Percentiles rank a stretch among this genome's conserved stretches.
These are phyloP conservation scores for Cyanistes caeruleus DNA, from an alignment of 2,113 vertebrate species.

Conservation along the genomic window DNA sequence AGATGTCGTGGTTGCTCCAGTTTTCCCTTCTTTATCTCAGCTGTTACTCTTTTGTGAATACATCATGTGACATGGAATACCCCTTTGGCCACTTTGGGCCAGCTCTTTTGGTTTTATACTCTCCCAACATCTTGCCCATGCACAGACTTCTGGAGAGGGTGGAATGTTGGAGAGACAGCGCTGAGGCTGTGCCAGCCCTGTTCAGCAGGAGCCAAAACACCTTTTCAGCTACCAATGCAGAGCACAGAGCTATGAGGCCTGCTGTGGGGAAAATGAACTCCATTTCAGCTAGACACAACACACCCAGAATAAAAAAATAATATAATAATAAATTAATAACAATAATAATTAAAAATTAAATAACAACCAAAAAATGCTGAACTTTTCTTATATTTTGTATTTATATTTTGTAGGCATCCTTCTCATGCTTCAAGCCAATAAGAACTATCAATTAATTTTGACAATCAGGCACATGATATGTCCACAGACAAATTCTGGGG, in stretches of 20 bases:
- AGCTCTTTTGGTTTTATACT: neutral
- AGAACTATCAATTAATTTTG: neutral
- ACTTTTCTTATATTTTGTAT: neutral
- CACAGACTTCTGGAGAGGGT: too few species aligned
- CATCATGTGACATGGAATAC: accelerated
- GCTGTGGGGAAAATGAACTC: neutral
- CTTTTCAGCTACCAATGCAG: neutral
- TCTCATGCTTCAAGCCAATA: neutral
- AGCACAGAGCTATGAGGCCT: neutral
- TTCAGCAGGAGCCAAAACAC: neutral
- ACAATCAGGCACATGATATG: neutral
- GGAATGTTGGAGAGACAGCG: neutral
- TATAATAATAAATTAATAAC: neutral
- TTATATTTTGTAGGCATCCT: neutral
- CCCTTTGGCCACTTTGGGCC: neutral
- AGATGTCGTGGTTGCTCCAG: accelerated
- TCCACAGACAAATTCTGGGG: neutral
- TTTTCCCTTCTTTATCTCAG: neutral
- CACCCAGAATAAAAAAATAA: accelerated
- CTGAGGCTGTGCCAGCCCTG: neutral
- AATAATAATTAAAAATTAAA: neutral
- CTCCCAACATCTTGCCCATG: neutral
- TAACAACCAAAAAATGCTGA: neutral
- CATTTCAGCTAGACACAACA: neutral
- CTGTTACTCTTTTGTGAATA: neutral